Percentiles rank a stretch among this genome's conserved stretches.
These are phyloP conservation scores for Chrysolina oricalcia DNA, from an alignment of 2,888 invertebrate species.

Conservation along the genomic window DNA sequence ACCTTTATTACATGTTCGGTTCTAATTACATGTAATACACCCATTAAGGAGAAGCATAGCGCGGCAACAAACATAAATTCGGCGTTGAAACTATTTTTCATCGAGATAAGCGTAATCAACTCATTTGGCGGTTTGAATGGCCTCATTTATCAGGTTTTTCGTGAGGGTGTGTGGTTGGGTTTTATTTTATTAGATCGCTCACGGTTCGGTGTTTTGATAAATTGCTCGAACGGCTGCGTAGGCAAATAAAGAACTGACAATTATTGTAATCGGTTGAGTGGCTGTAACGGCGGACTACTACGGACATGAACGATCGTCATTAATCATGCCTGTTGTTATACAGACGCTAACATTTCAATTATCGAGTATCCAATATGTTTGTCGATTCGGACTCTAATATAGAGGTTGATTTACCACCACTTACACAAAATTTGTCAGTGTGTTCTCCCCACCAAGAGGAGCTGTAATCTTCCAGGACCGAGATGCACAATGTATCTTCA, in stretches of 20 bases:
- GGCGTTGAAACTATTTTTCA: conserved; percentile 18
- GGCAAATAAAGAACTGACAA: background rate
- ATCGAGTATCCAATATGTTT: no score
- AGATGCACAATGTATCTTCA: no score
- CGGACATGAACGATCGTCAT: no score
- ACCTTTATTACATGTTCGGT: conserved; percentile 18
- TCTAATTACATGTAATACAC: conserved; percentile 29
- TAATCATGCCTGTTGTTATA: no score
- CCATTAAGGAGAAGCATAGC: conserved; percentile 13
- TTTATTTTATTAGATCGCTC: conserved; percentile 22
- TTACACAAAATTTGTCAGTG: no score
- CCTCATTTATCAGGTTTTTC: conserved; percentile 17
- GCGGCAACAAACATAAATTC: conserved; percentile 12
- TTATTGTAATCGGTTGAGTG: background rate
- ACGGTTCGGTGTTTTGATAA: conserved; percentile 1
- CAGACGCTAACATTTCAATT: no score
- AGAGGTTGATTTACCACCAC: no score
- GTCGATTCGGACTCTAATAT: no score
- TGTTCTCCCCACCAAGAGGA: no score
- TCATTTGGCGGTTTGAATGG: conserved; percentile 16
- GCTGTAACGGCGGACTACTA: no score
- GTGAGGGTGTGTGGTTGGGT: conserved; percentile 18
- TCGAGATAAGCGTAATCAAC: conserved; percentile 11
- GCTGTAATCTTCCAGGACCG: no score
- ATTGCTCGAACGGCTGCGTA: background rate